Base-by-base conservation (phyloP, 2,797 vertebrate genomes). In the Takifugu ocellatus region DNA sequence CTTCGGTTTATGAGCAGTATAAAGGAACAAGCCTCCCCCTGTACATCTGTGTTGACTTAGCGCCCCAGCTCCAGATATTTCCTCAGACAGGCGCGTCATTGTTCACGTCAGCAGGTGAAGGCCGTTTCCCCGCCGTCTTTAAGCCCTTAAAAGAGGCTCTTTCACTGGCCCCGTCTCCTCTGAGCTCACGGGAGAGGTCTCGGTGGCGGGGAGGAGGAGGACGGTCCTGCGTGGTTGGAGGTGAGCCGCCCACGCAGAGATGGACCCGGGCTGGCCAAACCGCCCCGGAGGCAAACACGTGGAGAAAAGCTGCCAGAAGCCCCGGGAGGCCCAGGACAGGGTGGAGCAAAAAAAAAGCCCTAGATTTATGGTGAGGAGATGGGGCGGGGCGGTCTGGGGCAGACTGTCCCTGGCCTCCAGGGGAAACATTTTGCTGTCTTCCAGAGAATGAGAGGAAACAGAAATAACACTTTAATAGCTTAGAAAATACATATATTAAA, bases 101-200 rank as follows among this genome's bases (percentile, higher is more conserved):
- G 81, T 87, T 59, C 69, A 6, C 36, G 67, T 68, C 76, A 84
- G 72, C 85, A 88, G 87, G 85, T 88, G 78, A 71, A 73, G 81
- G 67, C 49, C 39, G 44, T 46, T 46, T 46, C 44, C 44, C 9
- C 6, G 6, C n/a, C 44, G 16, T 46, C 63, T 27, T 51, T 26
- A 3, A 14, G 36, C 71, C 71, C 66, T 77, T 84, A 83, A 88
- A 85, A 83, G 84, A 81, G 68, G 57, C 59, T 49, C 88, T 83
- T 90, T 89, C 71, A 88, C 59, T 74, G 59, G 16, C 27, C 66
- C 65, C 56, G 51, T 10, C 74, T 59, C 53, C 21, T 5, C 64
- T 1, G 25, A 66, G 67, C 61, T 5, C 49, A 54, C 31, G 61
- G 70, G 55, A 58, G 25, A 8, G 50, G 36, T 53, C 17, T 60